Percentiles rank a stretch among this genome's conserved stretches.
Evolutionary conservation across 2,888 invertebrate genomes (phyloP).

Genomic region (Drosophila villosipedis): DNA sequence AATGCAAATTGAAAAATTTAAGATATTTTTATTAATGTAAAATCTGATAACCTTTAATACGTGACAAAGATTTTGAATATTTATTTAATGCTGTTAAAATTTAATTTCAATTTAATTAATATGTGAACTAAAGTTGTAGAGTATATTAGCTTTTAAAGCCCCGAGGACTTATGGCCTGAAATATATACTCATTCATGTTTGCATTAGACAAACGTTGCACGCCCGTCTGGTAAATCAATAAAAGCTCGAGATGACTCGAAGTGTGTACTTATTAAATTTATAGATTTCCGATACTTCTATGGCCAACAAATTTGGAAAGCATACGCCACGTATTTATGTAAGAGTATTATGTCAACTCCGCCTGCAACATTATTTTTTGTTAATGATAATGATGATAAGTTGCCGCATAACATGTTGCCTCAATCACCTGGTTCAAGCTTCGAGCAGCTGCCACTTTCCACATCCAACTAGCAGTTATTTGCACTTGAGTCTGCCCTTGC

Average conservation of each 20-base stretch:
- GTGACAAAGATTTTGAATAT: background rate
- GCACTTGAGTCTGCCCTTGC: background rate
- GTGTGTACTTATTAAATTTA: background rate
- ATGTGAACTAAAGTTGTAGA: background rate
- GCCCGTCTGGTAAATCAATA: background rate
- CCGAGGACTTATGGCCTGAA: background rate
- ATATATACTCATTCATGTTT: background rate
- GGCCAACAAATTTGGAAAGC: background rate
- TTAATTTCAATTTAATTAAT: background rate
- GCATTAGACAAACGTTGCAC: background rate
- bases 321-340: background rate
- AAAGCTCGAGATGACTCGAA: background rate
- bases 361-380: too few relatives aligned
- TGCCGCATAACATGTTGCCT: background rate
- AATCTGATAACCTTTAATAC: background rate
- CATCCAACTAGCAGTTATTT: slow-evolving; percentile 4
- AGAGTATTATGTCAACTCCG: background rate
- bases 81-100: background rate
- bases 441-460: slow-evolving; percentile 14
- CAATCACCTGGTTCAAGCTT: background rate
- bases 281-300: background rate
- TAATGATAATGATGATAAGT: background rate
- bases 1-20: rapidly evolving
- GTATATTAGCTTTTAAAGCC: background rate
- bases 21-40: background rate